These are phyloP conservation scores for Sceloporus undulatus DNA, from an alignment of 2,113 vertebrate species.

Conservation along the genomic window DNA sequence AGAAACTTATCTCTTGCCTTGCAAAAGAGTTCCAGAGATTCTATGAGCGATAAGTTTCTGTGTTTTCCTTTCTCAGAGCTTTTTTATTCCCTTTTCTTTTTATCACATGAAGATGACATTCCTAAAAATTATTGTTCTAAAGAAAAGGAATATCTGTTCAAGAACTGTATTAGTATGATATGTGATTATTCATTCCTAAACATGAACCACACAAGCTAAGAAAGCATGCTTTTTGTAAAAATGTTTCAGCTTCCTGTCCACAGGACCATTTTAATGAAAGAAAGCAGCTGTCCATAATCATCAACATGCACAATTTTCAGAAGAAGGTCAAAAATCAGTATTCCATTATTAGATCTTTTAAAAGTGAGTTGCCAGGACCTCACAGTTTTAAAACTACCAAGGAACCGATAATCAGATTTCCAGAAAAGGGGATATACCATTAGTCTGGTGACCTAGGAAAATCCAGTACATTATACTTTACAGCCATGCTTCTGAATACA, in stretches of 20 bases:
- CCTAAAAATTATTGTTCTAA: no score
- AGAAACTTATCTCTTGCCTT: no score
- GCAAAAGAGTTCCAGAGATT: no score
- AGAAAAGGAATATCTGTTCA: no score
- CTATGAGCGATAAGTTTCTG: no score
- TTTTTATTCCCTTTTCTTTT: not conserved
- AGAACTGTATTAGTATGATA: no score
- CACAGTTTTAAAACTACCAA: constrained; percentile 19
- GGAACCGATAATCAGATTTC: constrained; percentile 41
- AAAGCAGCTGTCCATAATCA: not conserved
- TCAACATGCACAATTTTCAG: not conserved
- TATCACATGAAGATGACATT: not conserved
- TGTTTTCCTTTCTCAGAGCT: no score
- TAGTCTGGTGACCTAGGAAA: not conserved
- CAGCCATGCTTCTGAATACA: constrained; percentile 31
- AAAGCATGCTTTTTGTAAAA: not conserved
- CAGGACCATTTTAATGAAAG: not conserved
- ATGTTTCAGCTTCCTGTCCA: not conserved
- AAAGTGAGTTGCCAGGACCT: constrained; percentile 27
- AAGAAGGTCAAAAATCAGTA: constrained; percentile 22
- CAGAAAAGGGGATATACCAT: not conserved
- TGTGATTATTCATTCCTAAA: not conserved
- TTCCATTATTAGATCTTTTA: constrained; percentile 39
- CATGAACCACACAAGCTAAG: not conserved
- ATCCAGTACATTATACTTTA: constrained; percentile 22